phyloP scores from a whole-genome alignment of 2,888 invertebrate genomes.

The Parnassius apollo region DNA sequence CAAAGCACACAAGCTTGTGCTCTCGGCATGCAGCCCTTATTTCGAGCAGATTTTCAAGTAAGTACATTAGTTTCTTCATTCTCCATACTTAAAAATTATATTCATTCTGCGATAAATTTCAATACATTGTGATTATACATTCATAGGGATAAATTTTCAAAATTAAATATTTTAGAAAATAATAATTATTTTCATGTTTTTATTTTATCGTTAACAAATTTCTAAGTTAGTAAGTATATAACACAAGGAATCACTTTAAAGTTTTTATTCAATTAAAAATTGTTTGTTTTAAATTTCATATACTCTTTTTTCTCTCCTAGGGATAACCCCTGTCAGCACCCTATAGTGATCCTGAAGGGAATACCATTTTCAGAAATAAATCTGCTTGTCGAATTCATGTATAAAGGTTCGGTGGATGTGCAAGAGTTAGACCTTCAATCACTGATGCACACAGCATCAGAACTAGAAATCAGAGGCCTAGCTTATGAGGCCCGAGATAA shows the following conservation, averaged over 20 bases:
- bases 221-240: too few relatives aligned
- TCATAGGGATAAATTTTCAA: too few relatives aligned
- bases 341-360: constrained; percentile 86
- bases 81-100: background rate
- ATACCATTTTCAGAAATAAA: constrained; percentile 85
- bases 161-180: too few relatives aligned
- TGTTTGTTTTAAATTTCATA: constrained; percentile 19
- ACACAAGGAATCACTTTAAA: too few relatives aligned
- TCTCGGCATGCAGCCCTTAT: constrained; percentile 88
- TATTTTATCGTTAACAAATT: too few relatives aligned
- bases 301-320: constrained; percentile 44
- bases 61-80: constrained; percentile 33
- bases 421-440: constrained; percentile 83
- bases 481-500: constrained; percentile 82
- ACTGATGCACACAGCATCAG: constrained; percentile 84
- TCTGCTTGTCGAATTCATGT: constrained; percentile 85
- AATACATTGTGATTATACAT: background rate
- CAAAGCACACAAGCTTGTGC: constrained; percentile 86
- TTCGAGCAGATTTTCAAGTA: constrained; percentile 87
- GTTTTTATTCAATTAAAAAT: too few relatives aligned
- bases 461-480: constrained; percentile 84
- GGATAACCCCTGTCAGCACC: constrained; percentile 87
- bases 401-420: constrained; percentile 85
- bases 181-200: too few relatives aligned
- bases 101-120: background rate